Conservation (phyloP, 64 coral and sea anemone species). For the Orbicella faveolata region DNA sequence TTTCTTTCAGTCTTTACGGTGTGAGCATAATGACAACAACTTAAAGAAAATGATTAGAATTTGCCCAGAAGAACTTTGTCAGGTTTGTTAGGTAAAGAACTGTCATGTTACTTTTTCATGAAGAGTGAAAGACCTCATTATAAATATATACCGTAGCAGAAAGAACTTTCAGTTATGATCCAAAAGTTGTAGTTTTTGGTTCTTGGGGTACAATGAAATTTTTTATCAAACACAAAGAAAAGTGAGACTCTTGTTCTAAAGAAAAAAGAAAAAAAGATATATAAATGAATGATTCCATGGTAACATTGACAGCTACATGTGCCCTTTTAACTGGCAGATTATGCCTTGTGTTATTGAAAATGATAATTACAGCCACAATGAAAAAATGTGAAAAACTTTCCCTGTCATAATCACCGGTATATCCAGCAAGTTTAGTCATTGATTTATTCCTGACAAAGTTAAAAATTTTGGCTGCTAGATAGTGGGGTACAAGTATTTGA, state of each 20-base stretch:
- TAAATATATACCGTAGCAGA: too few relatives aligned
- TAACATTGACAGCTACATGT: background rate
- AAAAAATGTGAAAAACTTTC: background rate
- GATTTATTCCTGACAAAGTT: background rate
- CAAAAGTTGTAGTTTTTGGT: background rate
- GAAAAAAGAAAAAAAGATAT: background rate
- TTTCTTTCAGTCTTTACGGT: too few relatives aligned
- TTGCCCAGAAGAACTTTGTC: too few relatives aligned
- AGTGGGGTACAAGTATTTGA: background rate
- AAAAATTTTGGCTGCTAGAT: background rate
- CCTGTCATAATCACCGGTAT: background rate
- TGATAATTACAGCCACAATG: background rate
- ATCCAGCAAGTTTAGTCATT: background rate
- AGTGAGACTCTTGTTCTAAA: background rate
- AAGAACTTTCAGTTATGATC: background rate
- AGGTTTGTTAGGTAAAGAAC: too few relatives aligned
- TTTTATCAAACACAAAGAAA: background rate
- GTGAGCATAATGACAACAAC: too few relatives aligned
- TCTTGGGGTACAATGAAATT: background rate
- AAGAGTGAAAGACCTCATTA: background rate
- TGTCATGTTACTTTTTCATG: background rate
- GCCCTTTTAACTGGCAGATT: background rate
- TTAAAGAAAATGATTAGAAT: too few relatives aligned
- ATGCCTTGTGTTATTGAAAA: background rate
- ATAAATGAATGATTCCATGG: constrained; percentile 10